Evolutionary conservation across 2,113 vertebrate genomes (phyloP), one percentile per base, ranked within the genome.

Genomic region (Oncorhynchus tshawytscha): DNA sequence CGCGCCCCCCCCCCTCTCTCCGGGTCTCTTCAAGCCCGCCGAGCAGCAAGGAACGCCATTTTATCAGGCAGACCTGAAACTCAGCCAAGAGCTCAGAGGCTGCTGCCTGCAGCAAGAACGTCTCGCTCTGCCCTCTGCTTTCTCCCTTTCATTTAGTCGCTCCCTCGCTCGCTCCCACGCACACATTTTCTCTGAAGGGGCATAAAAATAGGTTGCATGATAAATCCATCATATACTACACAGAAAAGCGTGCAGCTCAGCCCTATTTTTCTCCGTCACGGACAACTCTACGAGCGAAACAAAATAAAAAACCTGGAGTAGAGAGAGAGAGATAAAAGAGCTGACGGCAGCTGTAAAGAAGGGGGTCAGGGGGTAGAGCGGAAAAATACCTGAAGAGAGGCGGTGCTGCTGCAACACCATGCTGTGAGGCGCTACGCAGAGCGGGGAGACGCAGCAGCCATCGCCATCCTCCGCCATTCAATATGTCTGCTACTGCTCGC

Each of bases 171-270:
- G 15, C 2, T 18, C 64, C 29, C 60, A 7, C 34, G 84, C 66
- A 64, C 75, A 82, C 74, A 77, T 67, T 75, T 67, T 71, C 22
- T 68, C 24, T 62, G 25, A 79, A 80, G 29, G 51, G 69, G 76
- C 5, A 16, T 16, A 81, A 91, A 89, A 88, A 92, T 88, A 89
- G 85, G 85, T 85, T 86, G 88, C 84, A 88, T 89, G 90, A 93
- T 88, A 89, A 86, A 89, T 82, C 86, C 85, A 91, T 91, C 89
- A 89, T 86, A 85, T 77, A 90, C 39, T 45, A 45, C 39, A 81
- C 72, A 51, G 5, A 83, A 68, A 24, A 60, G 27, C 48, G 82
- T 86, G 54, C 54, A 57, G 54, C 5, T 87, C 75, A 81, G 86
- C 84, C 59, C 73, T 67, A 20, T 54, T 72, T 82, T 77, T 69